Evolutionary conservation across 2,888 invertebrate genomes (phyloP).

Genomic region (Conchocele bisecta): DNA sequence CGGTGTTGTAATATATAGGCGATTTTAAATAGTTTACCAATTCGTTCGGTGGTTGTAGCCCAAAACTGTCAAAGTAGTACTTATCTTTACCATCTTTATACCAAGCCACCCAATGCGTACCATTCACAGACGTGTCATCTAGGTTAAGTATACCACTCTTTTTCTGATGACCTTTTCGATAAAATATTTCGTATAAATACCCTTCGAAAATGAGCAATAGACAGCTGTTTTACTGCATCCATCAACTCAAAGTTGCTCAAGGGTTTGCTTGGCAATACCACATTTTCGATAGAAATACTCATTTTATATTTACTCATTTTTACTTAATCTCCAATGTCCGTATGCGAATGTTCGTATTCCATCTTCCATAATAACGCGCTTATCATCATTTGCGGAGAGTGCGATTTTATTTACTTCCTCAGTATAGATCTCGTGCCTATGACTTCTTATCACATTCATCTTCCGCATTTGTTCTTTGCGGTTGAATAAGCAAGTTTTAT

Average conservation of each 20-base stretch:
- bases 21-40: not conserved
- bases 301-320: too few relatives aligned
- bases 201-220: not conserved
- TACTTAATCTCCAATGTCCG: not conserved
- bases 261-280: constrained; percentile 1
- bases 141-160: constrained; percentile 7
- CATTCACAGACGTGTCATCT: not conserved
- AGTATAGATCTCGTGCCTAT: constrained; percentile 14
- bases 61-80: constrained; percentile 7
- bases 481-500: constrained; percentile 19
- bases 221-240: not conserved
- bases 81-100: not conserved
- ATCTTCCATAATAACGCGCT: constrained; percentile 5
- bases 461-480: not conserved
- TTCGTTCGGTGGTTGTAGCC: not conserved
- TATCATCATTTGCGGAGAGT: constrained; percentile 9
- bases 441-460: constrained; percentile 20
- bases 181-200: not conserved
- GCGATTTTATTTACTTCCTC: constrained; percentile 25
- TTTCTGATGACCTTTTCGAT: not conserved
- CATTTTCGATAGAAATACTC: not conserved
- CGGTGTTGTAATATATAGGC: not conserved
- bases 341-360: constrained; percentile 10
- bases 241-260: not conserved
- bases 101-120: constrained; percentile 3